phyloP scores from a whole-genome alignment of 2,888 invertebrate species.

The Chironomus riparius region DNA sequence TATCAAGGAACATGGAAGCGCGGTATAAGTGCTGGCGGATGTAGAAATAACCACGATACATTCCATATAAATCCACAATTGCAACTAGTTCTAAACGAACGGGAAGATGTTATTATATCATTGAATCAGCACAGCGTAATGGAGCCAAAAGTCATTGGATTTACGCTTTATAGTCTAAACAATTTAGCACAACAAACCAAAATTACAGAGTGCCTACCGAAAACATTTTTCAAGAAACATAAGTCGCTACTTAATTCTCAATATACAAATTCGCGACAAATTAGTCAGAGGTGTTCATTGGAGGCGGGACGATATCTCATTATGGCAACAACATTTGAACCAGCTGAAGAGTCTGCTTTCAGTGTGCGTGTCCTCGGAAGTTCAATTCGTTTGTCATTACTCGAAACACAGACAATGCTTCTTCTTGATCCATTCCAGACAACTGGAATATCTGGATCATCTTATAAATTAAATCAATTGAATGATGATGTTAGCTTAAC shows the following conservation, averaged over 20 bases:
- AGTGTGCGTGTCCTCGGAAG: slow-evolving; percentile 74
- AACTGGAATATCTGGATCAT: slow-evolving; percentile 52
- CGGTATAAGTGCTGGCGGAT: slow-evolving; percentile 84
- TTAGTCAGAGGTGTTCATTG: slow-evolving; percentile 67
- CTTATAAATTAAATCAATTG: slow-evolving; percentile 66
- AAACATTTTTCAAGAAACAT: slow-evolving; percentile 73
- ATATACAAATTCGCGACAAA: slow-evolving; percentile 86
- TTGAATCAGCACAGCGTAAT: slow-evolving; percentile 83
- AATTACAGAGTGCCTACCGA: slow-evolving; percentile 65
- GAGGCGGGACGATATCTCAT: slow-evolving; percentile 76
- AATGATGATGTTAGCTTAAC: slow-evolving; percentile 61
- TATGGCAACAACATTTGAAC: slow-evolving; percentile 85
- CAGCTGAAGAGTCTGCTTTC: slow-evolving; percentile 81
- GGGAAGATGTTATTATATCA: slow-evolving; percentile 74
- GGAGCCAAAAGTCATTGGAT: slow-evolving; percentile 89
- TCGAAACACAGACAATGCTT: slow-evolving; percentile 49
- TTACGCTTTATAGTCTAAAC: slow-evolving; percentile 60
- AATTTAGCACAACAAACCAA: slow-evolving; percentile 49
- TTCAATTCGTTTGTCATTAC: slow-evolving; percentile 63
- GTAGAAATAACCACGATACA: slow-evolving; percentile 79
- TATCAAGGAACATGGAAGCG: slow-evolving; percentile 79
- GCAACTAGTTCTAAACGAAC: slow-evolving; percentile 66
- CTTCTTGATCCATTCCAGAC: slow-evolving; percentile 40
- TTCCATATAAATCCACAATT: slow-evolving; percentile 91
- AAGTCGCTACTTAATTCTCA: slow-evolving; percentile 82